Conservation (phyloP, 2,113 vertebrate species). For the Sakesphorus luctuosus region DNA sequence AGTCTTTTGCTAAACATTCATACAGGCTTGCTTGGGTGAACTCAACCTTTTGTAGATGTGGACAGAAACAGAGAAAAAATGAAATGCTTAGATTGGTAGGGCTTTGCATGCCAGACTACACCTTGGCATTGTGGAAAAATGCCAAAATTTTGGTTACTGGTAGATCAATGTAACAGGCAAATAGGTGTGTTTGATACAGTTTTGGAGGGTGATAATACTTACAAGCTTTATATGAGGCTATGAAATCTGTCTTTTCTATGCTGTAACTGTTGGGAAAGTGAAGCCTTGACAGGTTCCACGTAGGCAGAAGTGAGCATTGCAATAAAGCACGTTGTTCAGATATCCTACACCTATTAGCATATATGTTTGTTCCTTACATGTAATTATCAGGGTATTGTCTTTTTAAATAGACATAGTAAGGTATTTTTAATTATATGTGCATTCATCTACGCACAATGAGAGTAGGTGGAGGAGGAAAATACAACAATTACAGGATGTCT, state of each 20-base stretch:
- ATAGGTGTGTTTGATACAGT: neutral
- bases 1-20: neutral
- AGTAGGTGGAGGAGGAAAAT: slow-evolving; percentile 64
- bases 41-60: neutral
- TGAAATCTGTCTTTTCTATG: neutral
- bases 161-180: neutral
- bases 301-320: neutral
- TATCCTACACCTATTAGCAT: neutral
- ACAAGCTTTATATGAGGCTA: neutral
- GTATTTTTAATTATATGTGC: slow-evolving; percentile 46
- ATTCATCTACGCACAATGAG: slow-evolving; percentile 54
- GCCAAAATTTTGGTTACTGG: neutral
- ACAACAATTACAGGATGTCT: slow-evolving; percentile 71
- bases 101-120: neutral
- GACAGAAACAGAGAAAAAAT: neutral
- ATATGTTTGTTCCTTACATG: neutral
- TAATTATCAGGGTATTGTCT: slow-evolving; percentile 4
- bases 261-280: neutral
- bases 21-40: neutral
- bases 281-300: neutral
- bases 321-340: neutral
- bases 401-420: slow-evolving; percentile 1
- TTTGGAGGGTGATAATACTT: neutral
- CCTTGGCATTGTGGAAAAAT: neutral
- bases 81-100: neutral